Conservation (phyloP, 1,140 invertebrate species). For the Venustaconcha ellipsiformis region DNA sequence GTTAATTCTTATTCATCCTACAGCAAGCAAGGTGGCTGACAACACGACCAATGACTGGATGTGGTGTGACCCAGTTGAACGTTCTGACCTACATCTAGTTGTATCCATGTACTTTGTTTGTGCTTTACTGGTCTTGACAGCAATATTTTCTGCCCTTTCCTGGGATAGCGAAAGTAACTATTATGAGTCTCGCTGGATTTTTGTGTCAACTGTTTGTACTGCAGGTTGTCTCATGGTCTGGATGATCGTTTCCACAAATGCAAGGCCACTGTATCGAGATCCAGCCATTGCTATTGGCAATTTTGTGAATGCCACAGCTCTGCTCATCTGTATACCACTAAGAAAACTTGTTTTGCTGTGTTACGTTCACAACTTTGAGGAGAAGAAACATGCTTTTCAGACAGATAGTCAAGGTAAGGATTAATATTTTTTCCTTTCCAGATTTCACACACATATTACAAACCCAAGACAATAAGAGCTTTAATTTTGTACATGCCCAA, state of each 20-base stretch:
- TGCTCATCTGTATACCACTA: conserved; percentile 62
- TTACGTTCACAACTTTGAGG: conserved; percentile 32
- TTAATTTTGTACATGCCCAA: too few relatives aligned
- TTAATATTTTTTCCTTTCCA: background rate
- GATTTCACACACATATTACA: too few relatives aligned
- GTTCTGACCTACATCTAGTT: conserved; percentile 67
- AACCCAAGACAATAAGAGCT: too few relatives aligned
- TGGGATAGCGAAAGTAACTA: conserved; percentile 66
- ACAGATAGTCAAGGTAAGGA: background rate
- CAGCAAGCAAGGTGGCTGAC: conserved; percentile 27
- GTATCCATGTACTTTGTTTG: conserved; percentile 70
- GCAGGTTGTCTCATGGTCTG: conserved; percentile 67
- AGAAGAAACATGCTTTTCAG: conserved; percentile 6
- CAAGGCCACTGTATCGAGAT: conserved; percentile 54
- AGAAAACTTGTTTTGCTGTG: conserved; percentile 63
- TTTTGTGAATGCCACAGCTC: conserved; percentile 59
- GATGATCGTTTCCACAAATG: conserved; percentile 68
- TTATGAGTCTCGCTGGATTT: conserved; percentile 69
- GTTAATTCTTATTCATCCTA: conserved; percentile 48
- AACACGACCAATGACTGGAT: conserved; percentile 42
- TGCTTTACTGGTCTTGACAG: conserved; percentile 67
- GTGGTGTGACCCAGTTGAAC: conserved; percentile 51
- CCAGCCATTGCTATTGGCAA: conserved; percentile 63
- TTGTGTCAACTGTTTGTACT: conserved; percentile 57
- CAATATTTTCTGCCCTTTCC: conserved; percentile 65